Base-by-base conservation (phyloP, 2,797 vertebrate genomes). In the Mallotus villosus region DNA sequence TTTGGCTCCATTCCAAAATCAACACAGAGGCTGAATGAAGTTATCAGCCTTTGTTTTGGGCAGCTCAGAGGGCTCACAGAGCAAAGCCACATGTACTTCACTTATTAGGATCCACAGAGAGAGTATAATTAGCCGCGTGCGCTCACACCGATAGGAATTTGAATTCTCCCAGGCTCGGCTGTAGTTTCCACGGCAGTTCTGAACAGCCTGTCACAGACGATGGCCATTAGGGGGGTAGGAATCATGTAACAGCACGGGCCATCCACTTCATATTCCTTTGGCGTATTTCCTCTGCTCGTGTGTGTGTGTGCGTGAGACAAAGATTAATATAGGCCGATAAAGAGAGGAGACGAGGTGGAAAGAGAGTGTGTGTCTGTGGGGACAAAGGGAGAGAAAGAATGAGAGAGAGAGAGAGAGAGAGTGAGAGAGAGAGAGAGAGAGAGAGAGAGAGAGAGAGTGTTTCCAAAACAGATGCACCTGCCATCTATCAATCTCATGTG, bases 101-200 rank as follows among this genome's bases (percentile, higher is more conserved):
- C 4, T 16, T 51, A 60, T 25, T 14, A 51, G 34, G 21, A 49
- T 37, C 25, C n/a, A 32, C n/a, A 4, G 25, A 60, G 8, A 4
- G 25, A 60, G 8, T 21, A 32, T 53, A 75, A 71, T 67, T 67
- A 71, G 55, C 63, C 3, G 12, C 11, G 29, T 32, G 55, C 41
- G 51, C 34, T 46, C 68, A 62, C 29, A 11, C 22, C 6, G 34
- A 59, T 3, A 5, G 17, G 29, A 53, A 46, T 41, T 17, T 37
- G 49, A 49, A 57, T 55, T 67, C 41, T 67, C 65, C 29, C 49
- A 41, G 16, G 24, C 46, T 61, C 21, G 12, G 17, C 21, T 63
- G 14, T 41, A 24, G 58, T 66, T 59, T 49, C 22, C 71, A 55
- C n/a, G 41, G 22, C 27, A 53, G n/a, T 55, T 55, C 27, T 14